phyloP scores from a whole-genome alignment of 2,113 vertebrate genomes.

The Neomonachus schauinslandi region DNA sequence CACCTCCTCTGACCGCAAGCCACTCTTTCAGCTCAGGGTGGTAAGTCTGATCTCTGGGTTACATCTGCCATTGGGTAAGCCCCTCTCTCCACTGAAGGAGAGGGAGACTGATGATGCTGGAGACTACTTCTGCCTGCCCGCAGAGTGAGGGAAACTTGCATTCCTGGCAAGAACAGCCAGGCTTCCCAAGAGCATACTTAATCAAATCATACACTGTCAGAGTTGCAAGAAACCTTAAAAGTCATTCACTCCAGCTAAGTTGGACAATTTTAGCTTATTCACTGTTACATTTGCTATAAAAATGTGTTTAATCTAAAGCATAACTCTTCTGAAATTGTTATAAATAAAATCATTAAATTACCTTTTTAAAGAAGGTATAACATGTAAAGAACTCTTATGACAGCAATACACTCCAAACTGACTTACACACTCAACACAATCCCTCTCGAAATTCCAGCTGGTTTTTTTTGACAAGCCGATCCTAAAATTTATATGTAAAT shows the following conservation, averaged over 20 bases:
- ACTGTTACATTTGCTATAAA: not conserved
- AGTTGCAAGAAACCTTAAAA: not conserved
- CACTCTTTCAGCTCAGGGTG: conserved; percentile 81
- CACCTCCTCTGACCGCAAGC: conserved; percentile 51
- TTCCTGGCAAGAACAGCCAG: not conserved
- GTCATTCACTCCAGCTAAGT: not conserved
- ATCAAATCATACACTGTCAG: not conserved
- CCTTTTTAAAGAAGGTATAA: not conserved
- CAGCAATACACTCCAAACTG: not conserved
- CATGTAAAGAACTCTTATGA: not conserved
- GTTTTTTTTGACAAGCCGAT: not conserved
- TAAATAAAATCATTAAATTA: conserved; percentile 22
- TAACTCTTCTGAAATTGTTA: not conserved
- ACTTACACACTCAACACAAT: not conserved
- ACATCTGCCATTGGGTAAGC: not conserved
- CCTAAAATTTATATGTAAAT: not conserved
- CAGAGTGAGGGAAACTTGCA: not conserved
- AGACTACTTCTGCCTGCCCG: not conserved
- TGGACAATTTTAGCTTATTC: not conserved
- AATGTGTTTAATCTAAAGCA: not conserved
- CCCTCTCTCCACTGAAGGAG: not conserved
- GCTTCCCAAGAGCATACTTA: not conserved
- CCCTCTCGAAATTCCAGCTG: not conserved
- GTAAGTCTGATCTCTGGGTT: conserved; percentile 72
- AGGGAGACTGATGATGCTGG: not conserved